Evolutionary conservation across 2,113 vertebrate species (phyloP), one percentile per base, ranked within the genome.

Genomic region (Lepisosteus osseus): DNA sequence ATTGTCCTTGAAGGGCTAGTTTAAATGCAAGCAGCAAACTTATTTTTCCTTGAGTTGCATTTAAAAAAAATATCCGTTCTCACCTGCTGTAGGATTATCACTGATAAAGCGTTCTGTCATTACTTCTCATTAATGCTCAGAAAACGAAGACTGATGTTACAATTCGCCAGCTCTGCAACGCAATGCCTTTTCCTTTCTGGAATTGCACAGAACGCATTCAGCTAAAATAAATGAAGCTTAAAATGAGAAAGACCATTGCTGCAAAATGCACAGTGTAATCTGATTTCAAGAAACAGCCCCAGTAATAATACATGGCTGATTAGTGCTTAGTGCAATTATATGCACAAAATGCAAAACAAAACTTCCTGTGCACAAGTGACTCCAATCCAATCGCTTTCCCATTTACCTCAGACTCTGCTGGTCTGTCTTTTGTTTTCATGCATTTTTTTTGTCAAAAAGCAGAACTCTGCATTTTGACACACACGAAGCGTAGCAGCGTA

Each of bases 191-290:
- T 43, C 51, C 14, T 40, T 15, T 8, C 13, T 43, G 47, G 8
- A 2, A 6, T 11, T 12, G 40, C 7, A 65, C 65, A 40, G 41
- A n/a, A 41, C 62, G 29, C 62, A 45, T 40, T n/a, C 6, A 72
- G 42, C 51, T 42, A 68, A 12, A 65, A 59, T 64, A 76, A 82
- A 81, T 75, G 73, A 79, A 75, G 75, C 74, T 67, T 72, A 82
- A 78, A 81, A 82, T 76, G 59, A 81, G 61, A 73, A 57, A 65
- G 54, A 47, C 68, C 41, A 65, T 69, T 61, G 72, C 65, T 77
- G 71, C 61, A 74, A 78, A 86, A 81, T 84, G 80, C 78, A 78
- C 81, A 75, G 62, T 47, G 6, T 64, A 73, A 70, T 73, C 14
- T 62, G 45, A 77, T 83, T 81, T 76, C 59, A 68, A 17, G 57